Base-by-base conservation (phyloP, 2,113 vertebrate genomes). In the Acanthisitta chloris region DNA sequence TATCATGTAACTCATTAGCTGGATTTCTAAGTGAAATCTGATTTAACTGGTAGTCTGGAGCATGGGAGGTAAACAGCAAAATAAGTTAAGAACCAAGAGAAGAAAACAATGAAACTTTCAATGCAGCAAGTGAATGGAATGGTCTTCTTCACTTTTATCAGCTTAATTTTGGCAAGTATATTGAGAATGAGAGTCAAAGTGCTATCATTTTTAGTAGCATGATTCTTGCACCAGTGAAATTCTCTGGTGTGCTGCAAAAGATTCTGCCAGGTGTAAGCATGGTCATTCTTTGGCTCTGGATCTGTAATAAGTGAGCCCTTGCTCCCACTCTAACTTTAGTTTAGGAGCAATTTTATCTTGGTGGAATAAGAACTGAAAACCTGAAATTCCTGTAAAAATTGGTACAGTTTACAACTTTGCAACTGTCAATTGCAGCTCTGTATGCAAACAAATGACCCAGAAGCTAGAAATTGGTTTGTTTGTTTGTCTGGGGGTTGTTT, bases 121-220 rank as follows among this genome's bases (percentile, higher is more conserved):
- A 12, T 33, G 9, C 83, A 88, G 24, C 5, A 29, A 72, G 16
- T 31, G 17, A 80, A 72, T 16, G 24, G 8, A 80, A 88, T 80
- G 34, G 17, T 17, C 38, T 66, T 88, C 25, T 33, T 76, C n/a
- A 18, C 43, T 83, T 86, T 79, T 69, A 45, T 69, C 62, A 34
- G 43, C 46, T 36, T 73, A 51, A 89, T 86, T 91, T 83, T 92
- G 62, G 20, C 58, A 91, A 80, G 49, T 12, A 43, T 80, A 26
- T 20, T 18, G 7, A 64, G 36, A 86, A 83, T 43, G n/a, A 83
- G 16, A 78, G 36, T 52, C 80, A 80, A 85, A 59, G 18, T 59
- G 16, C 26, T 72, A 45, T 46, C 31, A 57, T 28, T 83, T 90
- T 65, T 43, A 80, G 26, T 29, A 34, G 34, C 13, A 20, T 65